Conservation (phyloP, 2,113 vertebrate genomes). For the Pleuronectes platessa region DNA sequence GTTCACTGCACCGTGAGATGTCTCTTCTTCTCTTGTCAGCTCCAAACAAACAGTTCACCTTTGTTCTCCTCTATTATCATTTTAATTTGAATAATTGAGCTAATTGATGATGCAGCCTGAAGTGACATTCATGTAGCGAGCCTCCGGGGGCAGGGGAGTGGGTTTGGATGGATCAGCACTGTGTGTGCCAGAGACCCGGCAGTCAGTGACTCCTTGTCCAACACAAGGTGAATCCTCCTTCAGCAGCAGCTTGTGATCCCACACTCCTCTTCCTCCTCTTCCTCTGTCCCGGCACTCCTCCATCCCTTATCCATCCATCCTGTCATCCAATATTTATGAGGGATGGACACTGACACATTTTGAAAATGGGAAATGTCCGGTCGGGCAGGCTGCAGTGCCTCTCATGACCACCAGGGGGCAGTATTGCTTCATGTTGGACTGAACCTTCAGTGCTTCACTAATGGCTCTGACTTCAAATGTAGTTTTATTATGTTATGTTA, state of each 20-base stretch:
- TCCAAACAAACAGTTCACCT: too few species aligned
- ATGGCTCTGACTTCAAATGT: too few species aligned
- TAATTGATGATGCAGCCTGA: constrained; percentile 18
- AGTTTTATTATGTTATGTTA: too few species aligned
- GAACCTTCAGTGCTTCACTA: neutral
- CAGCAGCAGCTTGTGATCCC: neutral
- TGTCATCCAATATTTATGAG: constrained; percentile 18
- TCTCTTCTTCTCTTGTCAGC: too few species aligned
- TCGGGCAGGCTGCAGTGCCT: constrained; percentile 7
- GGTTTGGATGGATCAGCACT: constrained; percentile 33
- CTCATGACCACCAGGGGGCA: constrained; percentile 18
- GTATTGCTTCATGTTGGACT: constrained; percentile 5
- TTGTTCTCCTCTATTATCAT: neutral
- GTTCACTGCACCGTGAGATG: neutral
- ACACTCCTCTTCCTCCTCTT: neutral
- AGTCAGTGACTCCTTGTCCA: too few species aligned
- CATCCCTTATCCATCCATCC: neutral
- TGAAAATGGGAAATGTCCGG: neutral
- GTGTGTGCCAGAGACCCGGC: constrained; percentile 3
- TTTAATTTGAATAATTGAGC: constrained; percentile 16
- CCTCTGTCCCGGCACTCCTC: neutral
- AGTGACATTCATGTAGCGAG: constrained; percentile 20
- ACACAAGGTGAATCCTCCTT: too few species aligned
- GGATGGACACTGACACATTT: neutral
- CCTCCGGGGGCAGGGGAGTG: constrained; percentile 13